Conservation (phyloP, 2,888 invertebrate genomes). For the Kryphioiulus occultus region DNA sequence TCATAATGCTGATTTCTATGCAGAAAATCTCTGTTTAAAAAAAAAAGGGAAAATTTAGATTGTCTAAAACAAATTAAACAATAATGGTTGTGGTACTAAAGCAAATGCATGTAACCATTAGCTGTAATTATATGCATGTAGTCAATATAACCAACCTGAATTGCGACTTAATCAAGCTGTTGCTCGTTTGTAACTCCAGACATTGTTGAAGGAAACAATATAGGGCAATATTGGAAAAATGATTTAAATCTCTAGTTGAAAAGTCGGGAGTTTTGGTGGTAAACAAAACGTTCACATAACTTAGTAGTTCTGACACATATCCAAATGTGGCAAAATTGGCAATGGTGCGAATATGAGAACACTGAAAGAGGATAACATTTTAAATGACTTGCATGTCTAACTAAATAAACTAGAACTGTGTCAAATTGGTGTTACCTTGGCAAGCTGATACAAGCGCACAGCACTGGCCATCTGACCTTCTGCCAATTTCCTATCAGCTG, state of each 20-base stretch:
- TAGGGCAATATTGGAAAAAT: slow-evolving; percentile 72
- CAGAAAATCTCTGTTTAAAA: slow-evolving; percentile 64
- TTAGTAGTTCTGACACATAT: slow-evolving; percentile 70
- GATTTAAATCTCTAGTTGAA: slow-evolving; percentile 67
- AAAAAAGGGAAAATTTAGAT: slow-evolving; percentile 29
- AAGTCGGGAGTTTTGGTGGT: slow-evolving; percentile 65
- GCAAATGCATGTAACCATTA: too few species aligned
- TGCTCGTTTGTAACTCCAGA: slow-evolving; percentile 60
- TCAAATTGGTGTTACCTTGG: slow-evolving; percentile 64
- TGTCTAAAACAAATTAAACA: background rate
- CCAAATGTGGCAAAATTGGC: slow-evolving; percentile 71
- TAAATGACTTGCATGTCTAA: background rate
- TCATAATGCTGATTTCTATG: slow-evolving; percentile 72
- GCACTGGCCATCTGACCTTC: slow-evolving; percentile 79
- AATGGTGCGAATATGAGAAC: slow-evolving; percentile 69
- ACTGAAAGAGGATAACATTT: slow-evolving; percentile 60
- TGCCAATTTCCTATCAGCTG: slow-evolving; percentile 81
- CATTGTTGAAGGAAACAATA: slow-evolving; percentile 72
- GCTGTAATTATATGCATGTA: background rate
- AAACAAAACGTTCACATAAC: slow-evolving; percentile 68
- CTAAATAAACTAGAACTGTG: too few species aligned
- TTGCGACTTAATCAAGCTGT: background rate
- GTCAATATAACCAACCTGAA: slow-evolving; percentile 57
- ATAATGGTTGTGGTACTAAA: too few species aligned
- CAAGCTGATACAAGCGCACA: slow-evolving; percentile 79